Percentiles rank a stretch among this genome's conserved stretches.
These are phyloP conservation scores for Pampusana beccarii DNA, from an alignment of 2,113 vertebrate genomes.

Conservation along the genomic window DNA sequence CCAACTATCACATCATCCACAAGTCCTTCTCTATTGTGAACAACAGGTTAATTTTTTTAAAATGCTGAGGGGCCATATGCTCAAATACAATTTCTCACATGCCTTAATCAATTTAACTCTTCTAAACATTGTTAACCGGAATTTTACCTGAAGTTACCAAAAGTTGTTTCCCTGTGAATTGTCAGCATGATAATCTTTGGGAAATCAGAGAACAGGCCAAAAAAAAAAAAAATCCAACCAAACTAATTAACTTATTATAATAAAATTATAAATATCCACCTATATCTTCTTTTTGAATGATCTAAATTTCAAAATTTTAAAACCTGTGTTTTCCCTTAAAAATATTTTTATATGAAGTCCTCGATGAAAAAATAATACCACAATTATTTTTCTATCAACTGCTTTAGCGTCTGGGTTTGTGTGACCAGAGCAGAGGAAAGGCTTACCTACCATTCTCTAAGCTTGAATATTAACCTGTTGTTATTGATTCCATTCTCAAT, in stretches of 20 bases:
- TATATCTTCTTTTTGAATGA: background rate
- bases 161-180: background rate
- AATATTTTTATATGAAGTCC: background rate
- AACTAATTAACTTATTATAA: background rate
- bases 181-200: background rate
- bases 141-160: background rate
- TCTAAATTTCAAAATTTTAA: background rate
- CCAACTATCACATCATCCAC: too few species aligned
- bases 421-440: background rate
- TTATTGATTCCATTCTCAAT: background rate
- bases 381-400: background rate
- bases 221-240: background rate
- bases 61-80: too few species aligned
- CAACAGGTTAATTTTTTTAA: too few species aligned
- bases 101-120: background rate
- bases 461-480: background rate
- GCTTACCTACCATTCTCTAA: background rate
- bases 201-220: background rate
- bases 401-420: background rate
- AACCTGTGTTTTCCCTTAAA: background rate
- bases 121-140: background rate
- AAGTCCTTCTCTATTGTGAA: too few species aligned
- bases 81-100: background rate
- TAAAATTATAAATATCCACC: background rate
- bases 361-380: background rate